Evolutionary conservation across 2,888 invertebrate species (phyloP).

Genomic region (Latrodectus elegans): DNA sequence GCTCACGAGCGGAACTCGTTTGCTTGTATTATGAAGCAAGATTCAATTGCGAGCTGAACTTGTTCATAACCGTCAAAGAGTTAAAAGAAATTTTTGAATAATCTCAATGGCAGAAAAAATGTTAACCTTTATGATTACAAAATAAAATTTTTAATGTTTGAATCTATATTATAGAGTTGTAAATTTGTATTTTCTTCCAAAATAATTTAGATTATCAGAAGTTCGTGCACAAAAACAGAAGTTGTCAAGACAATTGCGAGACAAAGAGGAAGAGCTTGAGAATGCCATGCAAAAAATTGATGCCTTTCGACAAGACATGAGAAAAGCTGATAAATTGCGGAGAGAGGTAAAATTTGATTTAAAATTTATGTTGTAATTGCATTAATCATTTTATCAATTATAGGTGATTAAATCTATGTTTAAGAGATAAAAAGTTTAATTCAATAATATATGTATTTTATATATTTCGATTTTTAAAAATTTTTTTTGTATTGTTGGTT

Average conservation of each 20-base stretch:
- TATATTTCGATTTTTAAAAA: no score
- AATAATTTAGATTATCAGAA: conserved; percentile 82
- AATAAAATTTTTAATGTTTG: no score
- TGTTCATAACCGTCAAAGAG: no score
- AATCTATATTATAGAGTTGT: no score
- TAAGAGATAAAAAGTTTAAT: background rate
- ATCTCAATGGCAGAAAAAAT: no score
- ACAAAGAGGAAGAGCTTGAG: conserved; percentile 97
- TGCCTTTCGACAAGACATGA: conserved; percentile 88
- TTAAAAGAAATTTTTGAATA: no score
- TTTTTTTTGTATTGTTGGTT: no score
- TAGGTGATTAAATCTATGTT: background rate
- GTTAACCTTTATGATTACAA: no score
- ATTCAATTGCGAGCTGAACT: no score
- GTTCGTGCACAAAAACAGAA: conserved; percentile 94
- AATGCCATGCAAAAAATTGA: conserved; percentile 95
- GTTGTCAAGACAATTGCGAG: conserved; percentile 91
- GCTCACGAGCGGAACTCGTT: no score
- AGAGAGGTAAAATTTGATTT: conserved; percentile 79
- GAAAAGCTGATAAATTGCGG: conserved; percentile 90
- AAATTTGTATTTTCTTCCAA: no score
- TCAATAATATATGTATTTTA: background rate
- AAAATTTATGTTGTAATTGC: background rate
- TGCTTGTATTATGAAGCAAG: no score
- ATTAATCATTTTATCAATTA: background rate